Percentiles rank a stretch among this genome's conserved stretches.
Evolutionary conservation across 2,888 invertebrate species (phyloP).

Genomic region (Neuroscelio doddi): DNA sequence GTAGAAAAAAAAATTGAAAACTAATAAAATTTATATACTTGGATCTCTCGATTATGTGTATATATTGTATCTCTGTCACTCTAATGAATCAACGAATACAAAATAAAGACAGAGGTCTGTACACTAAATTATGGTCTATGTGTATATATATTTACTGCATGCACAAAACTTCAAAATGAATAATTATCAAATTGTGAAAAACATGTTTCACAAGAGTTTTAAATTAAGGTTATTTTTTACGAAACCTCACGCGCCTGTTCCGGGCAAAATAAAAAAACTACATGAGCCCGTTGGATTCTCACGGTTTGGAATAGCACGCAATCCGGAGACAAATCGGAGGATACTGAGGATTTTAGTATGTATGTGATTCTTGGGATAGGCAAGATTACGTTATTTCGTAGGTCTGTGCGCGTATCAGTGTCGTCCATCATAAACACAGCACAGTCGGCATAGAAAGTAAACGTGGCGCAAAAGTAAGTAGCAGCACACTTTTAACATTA

Average conservation of each 20-base stretch:
- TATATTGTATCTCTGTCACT: no score
- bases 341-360: not conserved
- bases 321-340: slow-evolving; percentile 7
- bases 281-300: slow-evolving; percentile 5
- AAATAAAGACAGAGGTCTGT: no score
- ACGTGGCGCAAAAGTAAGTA: slow-evolving; percentile 13
- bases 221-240: no score
- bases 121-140: no score
- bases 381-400: not conserved
- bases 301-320: slow-evolving; percentile 10
- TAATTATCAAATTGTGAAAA: no score
- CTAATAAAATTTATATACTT: no score
- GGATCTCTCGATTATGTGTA: no score
- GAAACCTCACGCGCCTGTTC: not conserved
- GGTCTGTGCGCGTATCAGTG: not conserved
- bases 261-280: not conserved
- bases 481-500: slow-evolving; percentile 7
- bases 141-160: no score
- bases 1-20: no score
- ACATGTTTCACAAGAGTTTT: no score
- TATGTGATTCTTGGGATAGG: not conserved
- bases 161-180: no score
- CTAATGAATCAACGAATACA: no score
- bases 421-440: not conserved
- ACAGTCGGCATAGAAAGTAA: slow-evolving; percentile 17